Evolutionary conservation across 2,797 vertebrate species (phyloP), one percentile per base, ranked within the genome.

Genomic region (Lepidocolaptes lacrymiger): DNA sequence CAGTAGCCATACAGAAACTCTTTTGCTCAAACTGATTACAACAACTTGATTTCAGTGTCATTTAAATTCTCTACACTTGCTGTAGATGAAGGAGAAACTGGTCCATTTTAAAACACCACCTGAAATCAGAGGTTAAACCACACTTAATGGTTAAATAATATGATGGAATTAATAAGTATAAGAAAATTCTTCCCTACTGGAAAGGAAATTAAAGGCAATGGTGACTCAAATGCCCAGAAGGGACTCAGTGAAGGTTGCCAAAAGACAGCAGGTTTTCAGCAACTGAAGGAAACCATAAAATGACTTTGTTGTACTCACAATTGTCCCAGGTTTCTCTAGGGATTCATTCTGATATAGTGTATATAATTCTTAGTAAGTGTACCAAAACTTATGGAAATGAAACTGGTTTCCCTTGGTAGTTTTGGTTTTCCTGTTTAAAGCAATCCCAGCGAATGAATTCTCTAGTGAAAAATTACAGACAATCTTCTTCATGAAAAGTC

Each of bases 161-260:
- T 48, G 46, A 95, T 72, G 75, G 46, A 92, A 30, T 83, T 58
- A 73, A 16, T 2, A 73, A 30, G 32, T 37, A 37, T 62, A 94
- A 87, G 49, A 75, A 96, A 94, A 92, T 93, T 94, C 89, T 88
- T 95, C 88, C 85, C 88, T 88, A 89, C 68, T 85, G 92, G 81
- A 97, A 94, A 94, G 76, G 85, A 97, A 96, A 96, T 94, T 85
- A 94, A 96, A 95, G 88, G 78, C 67, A 91, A 86, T 17, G 64
- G 78, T 91, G 93, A 93, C 82, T 96, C 91, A 93, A 94, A 95
- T 76, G 82, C 93, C 91, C 79, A 95, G 89, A 89, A 92, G 74
- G 78, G 63, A 91, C 75, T 92, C 49, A 55, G 71, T 43, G 67
- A 95, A 96, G 46, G 64, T 68, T 96, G 92, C 94, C 94, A 95